A percentile compares a stretch with the other conserved stretches of the same genome.
These are phyloP conservation scores for Stenchaetothrips biformis DNA, from an alignment of 2,888 invertebrate genomes.

Conservation along the genomic window DNA sequence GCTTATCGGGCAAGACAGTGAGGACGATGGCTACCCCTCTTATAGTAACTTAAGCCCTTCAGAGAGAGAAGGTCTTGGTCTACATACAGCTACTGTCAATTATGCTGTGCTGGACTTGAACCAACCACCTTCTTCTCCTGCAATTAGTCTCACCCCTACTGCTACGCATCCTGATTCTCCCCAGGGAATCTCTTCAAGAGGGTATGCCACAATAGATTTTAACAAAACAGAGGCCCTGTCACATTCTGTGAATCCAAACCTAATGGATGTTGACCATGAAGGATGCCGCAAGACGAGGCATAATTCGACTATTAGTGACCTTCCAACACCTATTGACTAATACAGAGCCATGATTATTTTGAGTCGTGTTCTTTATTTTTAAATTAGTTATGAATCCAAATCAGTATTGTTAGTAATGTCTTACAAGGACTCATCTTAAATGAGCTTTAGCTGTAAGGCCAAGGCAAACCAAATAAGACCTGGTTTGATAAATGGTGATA, in stretches of 20 bases:
- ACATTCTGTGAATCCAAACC: conserved; percentile 67
- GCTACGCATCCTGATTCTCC: conserved; percentile 52
- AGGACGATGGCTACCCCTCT: conserved; percentile 48
- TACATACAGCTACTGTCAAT: conserved; percentile 49
- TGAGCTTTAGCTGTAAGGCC: no score
- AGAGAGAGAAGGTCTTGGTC: conserved; percentile 47
- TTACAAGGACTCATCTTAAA: no score
- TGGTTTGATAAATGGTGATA: no score
- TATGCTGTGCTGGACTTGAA: conserved; percentile 77
- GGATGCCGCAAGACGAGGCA: conserved; percentile 78
- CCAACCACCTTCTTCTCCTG: conserved; percentile 40
- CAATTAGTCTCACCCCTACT: conserved; percentile 36
- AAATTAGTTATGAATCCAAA: neutral
- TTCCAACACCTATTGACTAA: conserved; percentile 50
- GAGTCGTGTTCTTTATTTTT: neutral
- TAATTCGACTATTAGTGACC: conserved; percentile 65
- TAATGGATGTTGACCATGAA: conserved; percentile 55
- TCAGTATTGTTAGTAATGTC: no score
- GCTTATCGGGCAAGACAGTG: conserved; percentile 32
- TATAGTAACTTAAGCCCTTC: conserved; percentile 55
- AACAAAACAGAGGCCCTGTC: conserved; percentile 87
- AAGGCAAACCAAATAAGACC: no score
- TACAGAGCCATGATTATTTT: neutral
- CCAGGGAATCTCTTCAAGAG: conserved; percentile 51
- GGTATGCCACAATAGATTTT: conserved; percentile 91